Evolutionary conservation across 2,888 invertebrate species (phyloP).

Genomic region (Drosophila sordidapex): DNA sequence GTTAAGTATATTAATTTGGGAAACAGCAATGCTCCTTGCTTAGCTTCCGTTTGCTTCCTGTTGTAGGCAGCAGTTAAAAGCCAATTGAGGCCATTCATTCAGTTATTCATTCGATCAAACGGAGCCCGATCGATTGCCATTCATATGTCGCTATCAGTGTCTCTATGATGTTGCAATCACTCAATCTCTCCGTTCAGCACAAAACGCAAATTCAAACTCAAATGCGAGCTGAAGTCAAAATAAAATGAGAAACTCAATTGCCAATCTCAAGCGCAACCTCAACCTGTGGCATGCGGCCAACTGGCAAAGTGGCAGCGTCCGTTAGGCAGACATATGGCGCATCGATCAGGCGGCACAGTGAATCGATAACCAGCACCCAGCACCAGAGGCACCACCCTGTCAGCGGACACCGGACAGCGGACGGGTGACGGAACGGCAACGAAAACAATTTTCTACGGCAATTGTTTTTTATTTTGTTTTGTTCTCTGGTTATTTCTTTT

Average conservation of each 20-base stretch:
- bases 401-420: neutral
- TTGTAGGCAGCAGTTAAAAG: slow-evolving; percentile 13
- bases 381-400: slow-evolving; percentile 6
- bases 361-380: slow-evolving; percentile 34
- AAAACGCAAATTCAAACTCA: slow-evolving; percentile 12
- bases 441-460: slow-evolving; percentile 65
- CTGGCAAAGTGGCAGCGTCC: slow-evolving; percentile 32
- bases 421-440: slow-evolving; percentile 18
- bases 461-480: slow-evolving; percentile 41
- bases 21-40: neutral
- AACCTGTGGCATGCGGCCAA: slow-evolving; percentile 59
- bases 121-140: slow-evolving; percentile 33
- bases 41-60: neutral
- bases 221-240: neutral
- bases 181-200: slow-evolving; percentile 7
- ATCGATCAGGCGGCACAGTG: slow-evolving; percentile 49
- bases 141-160: slow-evolving; percentile 29
- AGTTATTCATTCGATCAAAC: slow-evolving; percentile 3
- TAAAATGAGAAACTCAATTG: slow-evolving; percentile 16
- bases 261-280: slow-evolving; percentile 24
- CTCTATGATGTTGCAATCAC: slow-evolving; percentile 16
- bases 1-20: slow-evolving; percentile 16
- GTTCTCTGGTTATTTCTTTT: slow-evolving; percentile 3
- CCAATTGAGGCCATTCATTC: slow-evolving; percentile 28
- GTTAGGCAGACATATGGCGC: slow-evolving; percentile 54